phyloP scores from a whole-genome alignment of 2,113 vertebrate genomes.

The Lasiurus borealis region DNA sequence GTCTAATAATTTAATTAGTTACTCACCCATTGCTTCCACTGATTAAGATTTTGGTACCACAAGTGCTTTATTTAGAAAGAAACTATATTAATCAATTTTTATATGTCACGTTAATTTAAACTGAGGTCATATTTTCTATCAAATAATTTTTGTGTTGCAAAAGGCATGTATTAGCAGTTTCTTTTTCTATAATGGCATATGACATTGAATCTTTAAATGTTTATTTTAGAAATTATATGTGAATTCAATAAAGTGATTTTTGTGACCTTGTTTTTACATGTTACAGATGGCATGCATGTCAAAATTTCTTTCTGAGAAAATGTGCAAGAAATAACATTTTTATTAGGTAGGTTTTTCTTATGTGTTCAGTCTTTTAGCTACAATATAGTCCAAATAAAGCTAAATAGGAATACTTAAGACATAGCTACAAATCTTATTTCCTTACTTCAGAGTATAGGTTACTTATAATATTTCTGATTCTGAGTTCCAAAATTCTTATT shows the following conservation, averaged over 20 bases:
- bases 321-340: not conserved
- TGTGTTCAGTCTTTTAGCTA: not conserved
- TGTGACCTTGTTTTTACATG: not conserved
- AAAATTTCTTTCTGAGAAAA: slow-evolving; percentile 15
- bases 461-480: not conserved
- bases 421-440: not conserved
- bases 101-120: not conserved
- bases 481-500: not conserved
- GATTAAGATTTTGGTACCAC: not conserved
- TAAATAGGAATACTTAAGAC: not conserved
- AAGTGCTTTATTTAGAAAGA: slow-evolving; percentile 6
- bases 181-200: not conserved
- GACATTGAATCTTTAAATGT: not conserved
- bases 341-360: not conserved
- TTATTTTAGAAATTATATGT: not conserved
- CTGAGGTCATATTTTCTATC: not conserved
- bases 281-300: not conserved
- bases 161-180: not conserved
- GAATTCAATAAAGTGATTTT: not conserved
- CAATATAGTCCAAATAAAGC: not conserved
- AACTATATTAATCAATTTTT: not conserved
- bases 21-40: not conserved
- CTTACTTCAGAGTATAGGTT: not conserved
- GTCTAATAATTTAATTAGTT: not conserved
- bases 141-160: slow-evolving; percentile 20